Conservation (phyloP, 2,888 invertebrate genomes). For the Polydrusus tereticollis region DNA sequence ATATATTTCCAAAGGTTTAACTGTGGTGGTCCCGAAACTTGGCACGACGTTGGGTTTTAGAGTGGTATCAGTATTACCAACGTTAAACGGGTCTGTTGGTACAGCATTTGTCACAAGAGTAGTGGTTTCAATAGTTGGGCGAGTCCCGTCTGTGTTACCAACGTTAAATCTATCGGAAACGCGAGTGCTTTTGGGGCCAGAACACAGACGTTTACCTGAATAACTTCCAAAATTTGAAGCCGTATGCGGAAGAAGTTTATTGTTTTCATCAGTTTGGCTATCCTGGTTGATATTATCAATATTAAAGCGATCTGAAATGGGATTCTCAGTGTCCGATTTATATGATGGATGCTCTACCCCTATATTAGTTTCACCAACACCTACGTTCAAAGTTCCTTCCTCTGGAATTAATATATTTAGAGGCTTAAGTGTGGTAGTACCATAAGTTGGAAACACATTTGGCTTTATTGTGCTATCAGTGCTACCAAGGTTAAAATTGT, state of each 20-base stretch:
- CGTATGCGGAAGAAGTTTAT: background rate
- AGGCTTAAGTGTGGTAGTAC: slow-evolving; percentile 22
- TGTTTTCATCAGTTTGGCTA: slow-evolving; percentile 25
- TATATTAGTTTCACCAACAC: background rate
- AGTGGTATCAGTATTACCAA: slow-evolving; percentile 39
- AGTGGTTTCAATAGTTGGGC: slow-evolving; percentile 36
- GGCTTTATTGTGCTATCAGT: slow-evolving; percentile 34
- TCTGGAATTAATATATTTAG: slow-evolving; percentile 35
- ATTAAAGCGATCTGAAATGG: slow-evolving; percentile 24
- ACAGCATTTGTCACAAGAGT: slow-evolving; percentile 61
- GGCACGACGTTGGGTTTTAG: slow-evolving; percentile 28
- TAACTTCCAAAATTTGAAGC: background rate
- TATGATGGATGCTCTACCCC: background rate
- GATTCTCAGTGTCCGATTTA: background rate
- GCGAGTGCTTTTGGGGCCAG: background rate
- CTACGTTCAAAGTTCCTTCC: slow-evolving; percentile 41
- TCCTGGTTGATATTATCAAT: slow-evolving; percentile 39
- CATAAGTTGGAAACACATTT: slow-evolving; percentile 25
- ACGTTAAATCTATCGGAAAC: slow-evolving; percentile 31
- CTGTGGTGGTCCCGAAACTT: slow-evolving; percentile 15
- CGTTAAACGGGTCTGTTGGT: slow-evolving; percentile 60
- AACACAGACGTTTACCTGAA: background rate
- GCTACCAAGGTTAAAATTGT: slow-evolving; percentile 53
- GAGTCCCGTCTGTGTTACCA: slow-evolving; percentile 43
- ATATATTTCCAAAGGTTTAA: slow-evolving; percentile 29